Base-by-base conservation (phyloP, 2,888 invertebrate species). In the Andrena bicolor region DNA sequence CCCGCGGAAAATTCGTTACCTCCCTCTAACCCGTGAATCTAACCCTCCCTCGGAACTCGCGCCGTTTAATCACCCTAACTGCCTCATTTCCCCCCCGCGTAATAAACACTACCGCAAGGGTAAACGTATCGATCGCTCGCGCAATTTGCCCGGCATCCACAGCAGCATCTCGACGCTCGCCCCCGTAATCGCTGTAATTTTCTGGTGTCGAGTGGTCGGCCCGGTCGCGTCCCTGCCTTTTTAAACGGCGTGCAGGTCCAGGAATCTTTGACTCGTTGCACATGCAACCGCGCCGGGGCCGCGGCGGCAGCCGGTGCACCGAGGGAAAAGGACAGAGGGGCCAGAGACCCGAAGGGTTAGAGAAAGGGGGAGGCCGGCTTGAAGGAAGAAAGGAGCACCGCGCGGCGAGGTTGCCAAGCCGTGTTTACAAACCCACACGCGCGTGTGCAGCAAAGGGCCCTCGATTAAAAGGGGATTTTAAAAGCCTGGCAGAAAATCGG, bases 141-240 rank as follows among this genome's bases (percentile, higher is more conserved):
- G 64, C 79, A 64, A 83, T 82, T 72, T 76, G 64, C 60, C 51
- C 65, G 73, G 61, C 68, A 65, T 20, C 65, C 69, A 48, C 60
- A 49, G 69, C 72, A 80, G 82, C 61, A 81, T 71, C 74, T 51
- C 80, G 49, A 76, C 63, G 63, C 82, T 79, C 73, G 64, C 58
- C 64, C 64, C 49, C 48, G 71, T 87, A 82, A 88, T 88, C 85
- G 80, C 70, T 82, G 89, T 83, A 87, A 80, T 88, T 89, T 85
- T 80, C 87, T 75, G 85, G 84, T 86, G 86, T 84, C 84, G 86
- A 82, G 73, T 74, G 76, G 64, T 72, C 66, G 58, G 49, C 60
- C 51, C 65, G 77, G 79, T 86, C 77, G 84, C 72, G 76, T 51
- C 61, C 68, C 35, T 49, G 26, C 66, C 83, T 87, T 82, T 86